A percentile compares a stretch with the other conserved stretches of the same genome.
Conservation (phyloP, 37 sponge, comb jelly and placozoan species). For the Petrosia ficiformis region DNA sequence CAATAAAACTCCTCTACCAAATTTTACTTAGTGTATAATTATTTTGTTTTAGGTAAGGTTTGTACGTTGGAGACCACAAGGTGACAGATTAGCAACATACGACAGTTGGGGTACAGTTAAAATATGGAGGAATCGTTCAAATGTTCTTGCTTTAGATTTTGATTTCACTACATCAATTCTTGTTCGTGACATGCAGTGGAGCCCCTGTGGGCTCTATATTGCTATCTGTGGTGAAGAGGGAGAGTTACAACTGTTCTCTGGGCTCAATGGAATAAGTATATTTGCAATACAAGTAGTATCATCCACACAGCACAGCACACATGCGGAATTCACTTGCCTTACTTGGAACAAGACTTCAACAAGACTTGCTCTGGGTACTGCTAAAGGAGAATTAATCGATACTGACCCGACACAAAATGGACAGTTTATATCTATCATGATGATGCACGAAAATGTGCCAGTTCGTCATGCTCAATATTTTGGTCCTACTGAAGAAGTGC, state of each 20-base stretch:
- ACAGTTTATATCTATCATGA: slow-evolving; percentile 18
- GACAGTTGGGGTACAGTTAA: slow-evolving; percentile 50
- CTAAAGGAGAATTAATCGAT: slow-evolving; percentile 37
- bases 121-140: slow-evolving; percentile 43
- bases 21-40: not conserved
- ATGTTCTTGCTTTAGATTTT: slow-evolving; percentile 31
- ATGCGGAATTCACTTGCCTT: slow-evolving; percentile 16
- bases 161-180: not conserved
- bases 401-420: slow-evolving; percentile 20
- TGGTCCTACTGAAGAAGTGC: not conserved
- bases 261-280: slow-evolving; percentile 6
- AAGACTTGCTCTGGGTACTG: slow-evolving; percentile 34
- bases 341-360: slow-evolving; percentile 35
- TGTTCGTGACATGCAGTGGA: slow-evolving; percentile 55
- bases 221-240: slow-evolving; percentile 24
- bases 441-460: slow-evolving; percentile 1
- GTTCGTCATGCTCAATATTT: slow-evolving; percentile 26
- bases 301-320: not conserved
- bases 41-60: slow-evolving; percentile 21
- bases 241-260: slow-evolving; percentile 17
- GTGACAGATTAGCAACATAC: slow-evolving; percentile 23
- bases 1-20: too few species aligned
- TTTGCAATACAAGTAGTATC: slow-evolving; percentile 28
- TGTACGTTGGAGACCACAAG: slow-evolving; percentile 38
- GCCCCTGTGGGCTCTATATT: slow-evolving; percentile 25